Percentiles rank a stretch among this genome's conserved stretches.
Evolutionary conservation across 2,888 invertebrate species (phyloP).

Genomic region (Lasius fuliginosus): DNA sequence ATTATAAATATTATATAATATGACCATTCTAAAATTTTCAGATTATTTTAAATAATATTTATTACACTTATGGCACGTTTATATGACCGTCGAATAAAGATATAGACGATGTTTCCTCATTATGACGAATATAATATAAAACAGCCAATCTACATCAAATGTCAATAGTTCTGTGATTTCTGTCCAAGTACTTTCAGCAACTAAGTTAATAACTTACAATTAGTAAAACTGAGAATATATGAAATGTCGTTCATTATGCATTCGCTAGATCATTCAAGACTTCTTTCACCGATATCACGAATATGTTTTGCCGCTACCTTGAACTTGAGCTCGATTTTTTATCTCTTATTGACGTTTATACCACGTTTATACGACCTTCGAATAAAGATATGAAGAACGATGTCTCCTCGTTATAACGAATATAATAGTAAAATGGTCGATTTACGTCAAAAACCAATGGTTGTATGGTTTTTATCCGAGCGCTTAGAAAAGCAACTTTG

Average conservation of each 20-base stretch:
- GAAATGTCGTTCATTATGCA: background rate
- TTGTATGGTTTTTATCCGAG: background rate
- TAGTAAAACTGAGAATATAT: background rate
- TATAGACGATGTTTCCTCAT: background rate
- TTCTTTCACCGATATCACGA: background rate
- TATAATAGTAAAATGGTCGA: background rate
- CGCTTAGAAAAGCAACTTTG: background rate
- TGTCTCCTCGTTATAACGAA: background rate
- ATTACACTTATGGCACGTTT: background rate
- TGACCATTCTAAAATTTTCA: background rate
- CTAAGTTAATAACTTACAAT: background rate
- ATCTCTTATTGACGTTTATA: background rate
- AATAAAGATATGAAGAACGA: constrained; percentile 7
- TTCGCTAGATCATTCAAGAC: background rate
- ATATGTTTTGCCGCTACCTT: background rate
- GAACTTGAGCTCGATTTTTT: background rate
- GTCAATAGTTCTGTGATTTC: background rate
- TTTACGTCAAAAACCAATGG: background rate
- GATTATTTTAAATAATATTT: constrained; percentile 1
- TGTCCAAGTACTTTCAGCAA: background rate
- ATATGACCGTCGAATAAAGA: background rate
- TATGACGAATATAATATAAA: background rate
- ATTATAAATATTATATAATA: background rate
- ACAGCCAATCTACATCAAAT: background rate
- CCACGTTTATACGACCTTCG: background rate